Conservation (phyloP, 2,113 vertebrate species). For the Hippocampus guttulatus region DNA sequence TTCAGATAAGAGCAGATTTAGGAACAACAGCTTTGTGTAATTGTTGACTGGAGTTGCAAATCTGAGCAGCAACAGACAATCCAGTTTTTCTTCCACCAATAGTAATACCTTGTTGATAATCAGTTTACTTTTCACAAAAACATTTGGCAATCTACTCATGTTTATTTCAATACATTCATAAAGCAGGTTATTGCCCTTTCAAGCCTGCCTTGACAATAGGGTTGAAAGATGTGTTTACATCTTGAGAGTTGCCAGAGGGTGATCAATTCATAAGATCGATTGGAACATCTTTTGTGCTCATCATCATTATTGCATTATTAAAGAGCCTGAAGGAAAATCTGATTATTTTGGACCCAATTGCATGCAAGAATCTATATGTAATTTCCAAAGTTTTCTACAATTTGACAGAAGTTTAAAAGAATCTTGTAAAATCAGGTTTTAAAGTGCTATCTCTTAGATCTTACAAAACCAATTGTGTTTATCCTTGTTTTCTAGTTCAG, state of each 20-base stretch:
- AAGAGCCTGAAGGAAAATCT: constrained; percentile 40
- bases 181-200: neutral
- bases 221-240: constrained; percentile 42
- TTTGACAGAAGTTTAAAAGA: no score
- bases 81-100: neutral
- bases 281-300: constrained; percentile 48
- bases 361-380: constrained; percentile 36
- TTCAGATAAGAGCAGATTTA: constrained; percentile 33
- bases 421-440: no score
- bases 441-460: no score
- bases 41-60: constrained; percentile 18
- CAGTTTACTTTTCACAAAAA: neutral
- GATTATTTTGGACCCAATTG: constrained; percentile 42
- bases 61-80: constrained; percentile 9
- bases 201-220: constrained; percentile 10
- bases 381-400: constrained; percentile 12
- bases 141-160: neutral
- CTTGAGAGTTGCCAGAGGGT: constrained; percentile 38
- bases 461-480: no score
- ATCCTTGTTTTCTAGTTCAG: no score
- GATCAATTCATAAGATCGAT: constrained; percentile 51
- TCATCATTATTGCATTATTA: constrained; percentile 44
- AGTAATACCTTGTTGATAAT: neutral
- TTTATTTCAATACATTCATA: no score
- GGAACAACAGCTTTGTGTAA: constrained; percentile 9